Conservation (phyloP, 1,140 invertebrate genomes). For the Bombus pascuorum region DNA sequence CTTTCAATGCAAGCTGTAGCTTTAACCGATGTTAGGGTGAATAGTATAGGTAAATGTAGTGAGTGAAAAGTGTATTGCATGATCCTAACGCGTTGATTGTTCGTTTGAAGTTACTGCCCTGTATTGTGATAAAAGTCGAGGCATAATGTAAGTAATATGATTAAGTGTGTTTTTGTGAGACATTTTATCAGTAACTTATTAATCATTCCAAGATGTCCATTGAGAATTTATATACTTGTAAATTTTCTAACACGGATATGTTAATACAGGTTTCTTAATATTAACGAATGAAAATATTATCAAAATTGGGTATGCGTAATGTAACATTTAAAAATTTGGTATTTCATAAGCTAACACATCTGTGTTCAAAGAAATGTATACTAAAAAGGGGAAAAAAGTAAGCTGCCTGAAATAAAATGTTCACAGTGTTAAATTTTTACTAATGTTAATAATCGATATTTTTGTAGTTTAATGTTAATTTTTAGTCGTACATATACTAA, state of each 20-base stretch:
- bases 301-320: neutral
- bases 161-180: neutral
- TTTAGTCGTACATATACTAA: neutral
- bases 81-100: conserved; percentile 42
- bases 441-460: neutral
- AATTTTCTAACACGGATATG: neutral
- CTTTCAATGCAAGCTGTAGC: conserved; percentile 43
- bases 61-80: conserved; percentile 54
- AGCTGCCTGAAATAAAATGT: neutral
- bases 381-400: neutral
- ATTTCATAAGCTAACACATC: neutral
- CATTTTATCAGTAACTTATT: neutral
- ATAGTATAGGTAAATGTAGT: conserved; percentile 36
- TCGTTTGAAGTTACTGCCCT: conserved; percentile 38
- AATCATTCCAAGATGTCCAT: neutral
- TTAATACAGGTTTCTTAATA: neutral
- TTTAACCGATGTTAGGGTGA: conserved; percentile 30
- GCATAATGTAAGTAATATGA: conserved; percentile 54
- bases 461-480: neutral
- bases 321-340: neutral
- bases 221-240: neutral
- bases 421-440: too few species aligned
- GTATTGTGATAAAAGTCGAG: conserved; percentile 36
- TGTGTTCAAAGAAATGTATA: too few species aligned
- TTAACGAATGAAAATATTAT: neutral